Conservation (phyloP, 2,797 vertebrate genomes). For the Liasis olivaceus region DNA sequence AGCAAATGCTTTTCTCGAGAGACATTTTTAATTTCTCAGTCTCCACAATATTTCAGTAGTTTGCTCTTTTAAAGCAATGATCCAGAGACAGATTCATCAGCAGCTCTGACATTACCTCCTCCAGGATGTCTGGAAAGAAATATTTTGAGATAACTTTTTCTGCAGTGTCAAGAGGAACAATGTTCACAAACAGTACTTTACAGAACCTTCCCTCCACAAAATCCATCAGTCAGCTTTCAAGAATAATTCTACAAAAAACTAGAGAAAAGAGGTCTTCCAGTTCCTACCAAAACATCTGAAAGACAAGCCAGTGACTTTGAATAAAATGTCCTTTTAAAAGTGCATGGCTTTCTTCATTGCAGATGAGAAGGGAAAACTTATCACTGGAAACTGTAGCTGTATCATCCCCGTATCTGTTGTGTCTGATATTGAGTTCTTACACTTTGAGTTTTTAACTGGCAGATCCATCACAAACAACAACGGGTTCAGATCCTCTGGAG, state of each 20-base stretch:
- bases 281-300: conserved; percentile 54
- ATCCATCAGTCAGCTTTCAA: conserved; percentile 45
- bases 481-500: conserved; percentile 71
- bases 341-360: conserved; percentile 32
- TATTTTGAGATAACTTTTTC: not conserved
- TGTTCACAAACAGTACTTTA: conserved; percentile 53
- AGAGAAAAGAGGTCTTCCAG: conserved; percentile 51
- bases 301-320: conserved; percentile 57
- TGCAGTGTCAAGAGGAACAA: conserved; percentile 53
- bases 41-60: conserved; percentile 22
- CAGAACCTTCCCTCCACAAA: conserved; percentile 55
- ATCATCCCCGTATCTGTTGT: conserved; percentile 44
- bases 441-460: conserved; percentile 54
- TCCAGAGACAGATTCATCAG: conserved; percentile 27
- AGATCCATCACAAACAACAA: conserved; percentile 75
- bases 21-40: not conserved
- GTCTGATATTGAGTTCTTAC: conserved; percentile 50
- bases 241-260: conserved; percentile 47
- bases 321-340: conserved; percentile 58
- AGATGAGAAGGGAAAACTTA: conserved; percentile 60
- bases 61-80: conserved; percentile 45
- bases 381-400: conserved; percentile 48
- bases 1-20: not conserved
- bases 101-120: conserved; percentile 53
- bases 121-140: conserved; percentile 50